phyloP scores from a whole-genome alignment of 2,113 vertebrate species.

The Falcunculus frontatus region DNA sequence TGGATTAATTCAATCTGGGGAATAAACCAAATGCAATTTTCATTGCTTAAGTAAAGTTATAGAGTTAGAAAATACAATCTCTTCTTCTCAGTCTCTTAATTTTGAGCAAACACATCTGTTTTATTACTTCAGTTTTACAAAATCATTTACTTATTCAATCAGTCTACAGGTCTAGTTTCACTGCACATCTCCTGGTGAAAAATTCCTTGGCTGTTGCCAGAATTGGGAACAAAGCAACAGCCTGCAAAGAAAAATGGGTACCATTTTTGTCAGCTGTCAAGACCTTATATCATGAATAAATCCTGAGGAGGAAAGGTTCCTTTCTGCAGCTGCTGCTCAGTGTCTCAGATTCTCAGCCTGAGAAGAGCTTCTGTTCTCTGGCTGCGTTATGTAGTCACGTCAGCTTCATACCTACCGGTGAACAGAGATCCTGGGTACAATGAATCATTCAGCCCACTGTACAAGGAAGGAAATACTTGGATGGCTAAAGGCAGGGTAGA shows the following conservation, averaged over 20 bases:
- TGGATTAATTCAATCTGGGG: neutral
- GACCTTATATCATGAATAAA: constrained; percentile 57
- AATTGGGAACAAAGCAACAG: neutral
- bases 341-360: constrained; percentile 41
- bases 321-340: constrained; percentile 12
- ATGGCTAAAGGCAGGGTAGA: constrained; percentile 63
- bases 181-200: neutral
- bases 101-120: neutral
- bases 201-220: constrained; percentile 31
- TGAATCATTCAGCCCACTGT: constrained; percentile 71
- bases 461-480: constrained; percentile 71
- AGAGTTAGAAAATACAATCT: neutral
- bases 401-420: constrained; percentile 38
- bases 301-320: constrained; percentile 59
- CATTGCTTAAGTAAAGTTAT: neutral
- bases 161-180: neutral
- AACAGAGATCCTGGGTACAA: constrained; percentile 62
- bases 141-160: neutral
- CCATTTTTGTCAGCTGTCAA: constrained; percentile 25
- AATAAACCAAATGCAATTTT: neutral
- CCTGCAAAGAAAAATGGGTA: constrained; percentile 11
- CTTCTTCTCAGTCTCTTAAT: neutral
- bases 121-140: neutral
- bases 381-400: constrained; percentile 43
- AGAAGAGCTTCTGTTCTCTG: constrained; percentile 68